Evolutionary conservation across 2,888 invertebrate genomes (phyloP), one percentile per base, ranked within the genome.

Genomic region (Protula sp.): DNA sequence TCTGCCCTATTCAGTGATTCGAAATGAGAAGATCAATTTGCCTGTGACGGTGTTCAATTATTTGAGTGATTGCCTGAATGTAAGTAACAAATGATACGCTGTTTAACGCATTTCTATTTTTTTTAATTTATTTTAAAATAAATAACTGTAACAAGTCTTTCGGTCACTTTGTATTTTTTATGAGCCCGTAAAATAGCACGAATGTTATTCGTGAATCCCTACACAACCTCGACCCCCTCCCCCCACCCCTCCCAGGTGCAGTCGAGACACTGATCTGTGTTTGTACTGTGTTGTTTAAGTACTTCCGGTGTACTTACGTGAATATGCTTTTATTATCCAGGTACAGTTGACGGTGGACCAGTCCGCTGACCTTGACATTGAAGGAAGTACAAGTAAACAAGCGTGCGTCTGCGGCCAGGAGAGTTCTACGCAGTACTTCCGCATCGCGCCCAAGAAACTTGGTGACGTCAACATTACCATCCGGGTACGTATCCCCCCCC

Each of bases 41-140:
- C 84, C 86, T 63, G 87, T 88, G 24, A 85, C 87, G 0, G 83
- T 89, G 50, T 89, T 87, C 81, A 90, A 89, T 80, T 89, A 89
- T 73, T 81, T 88, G 69, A 85, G 86, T 57, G 85, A 88, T 65
- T 86, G 86, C 54, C 78, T 90, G 2, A 87, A 87, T 54, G 90
- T 89, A 77, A 82, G 84, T 69, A n/a, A 30, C n/a, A n/a, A n/a
- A 47, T 38, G 38, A 27, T 2, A n/a, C n/a, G n/a, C n/a, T n/a
- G n/a, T n/a, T n/a, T n/a, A n/a, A n/a, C n/a, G n/a, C n/a, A 50
- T 50, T 50, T 50, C 24, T 22, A 14, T 9, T n/a, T 14, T 9
- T 14, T 9, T 9, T 50, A 14, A 22, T 50, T 9, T 50, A n/a
- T 50, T 50, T 50, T n/a, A n/a, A 50, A 50, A n/a, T 14, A 50